A percentile compares a stretch with the other conserved stretches of the same genome.
These are phyloP conservation scores for Notechis scutatus DNA, from an alignment of 2,113 vertebrate genomes.

Conservation along the genomic window DNA sequence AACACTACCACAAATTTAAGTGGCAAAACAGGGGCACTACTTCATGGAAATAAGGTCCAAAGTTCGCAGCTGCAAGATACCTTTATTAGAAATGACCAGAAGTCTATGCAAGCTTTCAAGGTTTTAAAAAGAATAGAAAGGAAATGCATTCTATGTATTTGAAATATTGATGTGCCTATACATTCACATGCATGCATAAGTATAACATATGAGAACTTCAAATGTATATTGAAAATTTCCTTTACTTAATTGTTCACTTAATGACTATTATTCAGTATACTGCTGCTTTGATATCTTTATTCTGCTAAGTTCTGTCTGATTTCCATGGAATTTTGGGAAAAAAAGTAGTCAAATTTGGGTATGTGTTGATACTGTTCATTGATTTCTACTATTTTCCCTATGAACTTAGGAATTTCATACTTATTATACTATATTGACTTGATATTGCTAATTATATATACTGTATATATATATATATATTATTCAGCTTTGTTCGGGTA, in stretches of 20 bases:
- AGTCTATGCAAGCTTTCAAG: neutral
- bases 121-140: neutral
- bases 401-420: too few species aligned
- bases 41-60: neutral
- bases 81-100: neutral
- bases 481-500: too few species aligned
- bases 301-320: neutral
- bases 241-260: neutral
- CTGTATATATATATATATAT: too few species aligned
- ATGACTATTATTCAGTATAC: neutral
- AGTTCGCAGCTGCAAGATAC: neutral
- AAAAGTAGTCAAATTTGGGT: neutral
- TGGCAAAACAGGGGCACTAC: neutral
- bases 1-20: neutral
- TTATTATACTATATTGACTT: too few species aligned
- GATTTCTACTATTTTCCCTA: too few species aligned
- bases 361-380: too few species aligned
- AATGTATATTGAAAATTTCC: neutral
- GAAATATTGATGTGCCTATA: neutral
- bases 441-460: too few species aligned
- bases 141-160: neutral
- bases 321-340: neutral
- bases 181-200: neutral
- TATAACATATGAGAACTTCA: neutral
- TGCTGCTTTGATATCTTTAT: neutral